Conservation (phyloP, 2,113 vertebrate genomes). For the Pipa parva region DNA sequence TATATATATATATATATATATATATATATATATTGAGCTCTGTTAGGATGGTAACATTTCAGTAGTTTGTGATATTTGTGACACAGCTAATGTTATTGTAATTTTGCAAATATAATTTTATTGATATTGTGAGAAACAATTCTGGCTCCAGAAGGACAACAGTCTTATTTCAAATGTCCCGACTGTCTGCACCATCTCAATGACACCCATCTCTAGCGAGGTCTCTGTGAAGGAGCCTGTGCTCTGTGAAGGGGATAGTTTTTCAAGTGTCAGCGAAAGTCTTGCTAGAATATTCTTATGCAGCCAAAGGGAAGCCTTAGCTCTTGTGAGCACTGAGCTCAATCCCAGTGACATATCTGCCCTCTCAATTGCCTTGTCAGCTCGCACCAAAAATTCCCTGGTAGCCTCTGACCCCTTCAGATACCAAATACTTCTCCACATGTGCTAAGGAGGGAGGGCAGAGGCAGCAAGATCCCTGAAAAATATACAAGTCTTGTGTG, state of each 20-base stretch:
- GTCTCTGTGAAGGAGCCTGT: conserved; percentile 6
- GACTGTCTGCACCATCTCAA: neutral
- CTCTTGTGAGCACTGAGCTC: conserved; percentile 1
- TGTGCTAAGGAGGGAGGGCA: conserved; percentile 19
- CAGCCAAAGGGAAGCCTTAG: conserved; percentile 18
- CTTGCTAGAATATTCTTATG: conserved; percentile 33
- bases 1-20: no score
- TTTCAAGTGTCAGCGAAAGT: conserved; percentile 41
- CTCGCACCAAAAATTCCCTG: conserved; percentile 31
- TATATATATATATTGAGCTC: no score
- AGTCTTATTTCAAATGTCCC: conserved; percentile 7
- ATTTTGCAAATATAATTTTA: no score
- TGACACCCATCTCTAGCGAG: neutral
- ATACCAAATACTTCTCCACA: conserved; percentile 20
- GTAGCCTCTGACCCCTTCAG: conserved; percentile 32
- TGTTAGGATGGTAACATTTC: no score
- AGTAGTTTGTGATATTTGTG: no score
- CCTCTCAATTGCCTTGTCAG: conserved; percentile 31
- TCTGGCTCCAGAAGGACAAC: no score
- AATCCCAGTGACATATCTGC: conserved; percentile 15
- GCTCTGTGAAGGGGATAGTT: conserved; percentile 18
- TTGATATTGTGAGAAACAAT: no score
- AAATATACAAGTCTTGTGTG: conserved; percentile 4
- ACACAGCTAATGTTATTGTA: no score
- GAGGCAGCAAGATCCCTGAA: conserved; percentile 21